phyloP scores from a whole-genome alignment of 2,113 vertebrate genomes.

The Dasyprocta punctata region DNA sequence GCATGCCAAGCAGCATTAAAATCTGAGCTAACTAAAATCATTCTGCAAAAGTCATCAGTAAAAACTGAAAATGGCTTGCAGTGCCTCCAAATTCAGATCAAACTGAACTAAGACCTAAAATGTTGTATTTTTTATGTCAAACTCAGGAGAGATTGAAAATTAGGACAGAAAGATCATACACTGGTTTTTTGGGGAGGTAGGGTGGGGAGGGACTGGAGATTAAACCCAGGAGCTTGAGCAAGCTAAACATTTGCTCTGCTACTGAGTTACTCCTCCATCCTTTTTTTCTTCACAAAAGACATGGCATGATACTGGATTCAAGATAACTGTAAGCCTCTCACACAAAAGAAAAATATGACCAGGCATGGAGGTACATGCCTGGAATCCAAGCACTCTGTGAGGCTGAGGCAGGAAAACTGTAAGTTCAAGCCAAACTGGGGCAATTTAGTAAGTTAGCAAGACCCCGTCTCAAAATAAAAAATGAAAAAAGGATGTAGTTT shows the following conservation, averaged over 20 bases:
- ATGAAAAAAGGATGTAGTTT: not conserved
- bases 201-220: not conserved
- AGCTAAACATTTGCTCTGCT: not conserved
- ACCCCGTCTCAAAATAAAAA: not conserved
- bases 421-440: too few relatives aligned
- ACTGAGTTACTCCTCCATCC: not conserved
- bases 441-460: not conserved
- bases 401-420: not conserved
- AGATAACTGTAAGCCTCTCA: not conserved
- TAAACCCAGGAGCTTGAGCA: too few relatives aligned
- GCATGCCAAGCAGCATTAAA: not conserved
- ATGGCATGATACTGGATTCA: not conserved
- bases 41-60: not conserved
- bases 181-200: not conserved
- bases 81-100: constrained; percentile 3
- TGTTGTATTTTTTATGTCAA: not conserved
- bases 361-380: not conserved
- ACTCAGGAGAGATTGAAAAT: not conserved
- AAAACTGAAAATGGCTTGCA: not conserved
- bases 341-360: not conserved
- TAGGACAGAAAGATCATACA: not conserved
- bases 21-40: not conserved
- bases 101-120: not conserved
- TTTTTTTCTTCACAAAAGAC: not conserved
- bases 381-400: not conserved